Percentiles rank a stretch among this genome's conserved stretches.
These are phyloP conservation scores for Zeuzera pyrina DNA, from an alignment of 2,888 invertebrate genomes.

Conservation along the genomic window DNA sequence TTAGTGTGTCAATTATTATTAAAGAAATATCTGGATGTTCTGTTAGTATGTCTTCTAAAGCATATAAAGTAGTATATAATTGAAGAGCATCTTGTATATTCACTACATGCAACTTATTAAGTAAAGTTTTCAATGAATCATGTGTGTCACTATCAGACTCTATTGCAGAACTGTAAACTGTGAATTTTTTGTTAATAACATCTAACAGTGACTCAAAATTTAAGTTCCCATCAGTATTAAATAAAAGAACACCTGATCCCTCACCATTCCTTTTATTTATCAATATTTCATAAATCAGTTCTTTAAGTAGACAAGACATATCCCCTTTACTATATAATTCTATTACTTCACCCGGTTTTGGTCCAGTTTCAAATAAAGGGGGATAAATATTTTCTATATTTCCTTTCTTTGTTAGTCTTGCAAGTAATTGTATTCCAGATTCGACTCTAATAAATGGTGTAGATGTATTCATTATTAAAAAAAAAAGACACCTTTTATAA, in stretches of 20 bases:
- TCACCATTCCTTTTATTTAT: conserved; percentile 29
- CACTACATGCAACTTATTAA: conserved; percentile 37
- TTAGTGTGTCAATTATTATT: conserved; percentile 52
- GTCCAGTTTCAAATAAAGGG: conserved; percentile 49
- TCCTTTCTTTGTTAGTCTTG: conserved; percentile 59
- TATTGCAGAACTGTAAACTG: background rate
- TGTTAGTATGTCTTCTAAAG: conserved; percentile 49
- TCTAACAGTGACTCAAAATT: conserved; percentile 28
- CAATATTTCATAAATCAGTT: conserved; percentile 46
- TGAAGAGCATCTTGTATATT: conserved; percentile 55
- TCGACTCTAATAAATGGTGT: conserved; percentile 66
- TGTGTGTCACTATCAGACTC: conserved; percentile 12
- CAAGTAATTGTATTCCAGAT: conserved; percentile 73
- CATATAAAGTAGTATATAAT: conserved; percentile 49
- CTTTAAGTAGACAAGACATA: conserved; percentile 33
- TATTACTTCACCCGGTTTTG: conserved; percentile 39
- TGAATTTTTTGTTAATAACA: conserved; percentile 23
- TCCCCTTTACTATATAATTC: conserved; percentile 41
- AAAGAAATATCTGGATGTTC: conserved; percentile 47
- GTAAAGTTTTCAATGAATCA: conserved; percentile 19
- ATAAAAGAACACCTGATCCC: conserved; percentile 40
- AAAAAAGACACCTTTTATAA: too few species aligned
- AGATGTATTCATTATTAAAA: too few species aligned
- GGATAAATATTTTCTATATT: conserved; percentile 57
- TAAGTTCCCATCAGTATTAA: conserved; percentile 58